These are phyloP conservation scores for Aeoliscus strigatus DNA, from an alignment of 2,797 vertebrate species.

Conservation along the genomic window DNA sequence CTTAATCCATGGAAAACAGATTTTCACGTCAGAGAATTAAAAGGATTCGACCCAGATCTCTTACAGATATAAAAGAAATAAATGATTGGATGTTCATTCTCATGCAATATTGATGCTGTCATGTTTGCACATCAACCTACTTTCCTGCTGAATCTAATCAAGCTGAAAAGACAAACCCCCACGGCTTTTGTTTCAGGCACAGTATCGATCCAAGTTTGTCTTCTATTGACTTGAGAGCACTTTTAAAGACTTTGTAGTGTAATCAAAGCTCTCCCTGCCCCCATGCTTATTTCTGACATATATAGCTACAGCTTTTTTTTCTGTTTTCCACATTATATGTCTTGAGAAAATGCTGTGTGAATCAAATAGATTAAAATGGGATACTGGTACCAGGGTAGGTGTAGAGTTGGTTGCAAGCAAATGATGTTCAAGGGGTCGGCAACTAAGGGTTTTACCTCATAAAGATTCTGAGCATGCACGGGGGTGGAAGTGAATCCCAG, in stretches of 20 bases:
- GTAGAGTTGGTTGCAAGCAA: conserved; percentile 27
- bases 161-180: conserved; percentile 45
- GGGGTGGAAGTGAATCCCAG: conserved; percentile 43
- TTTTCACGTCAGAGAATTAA: conserved; percentile 36
- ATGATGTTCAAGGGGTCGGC: conserved; percentile 22
- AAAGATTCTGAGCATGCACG: conserved; percentile 66
- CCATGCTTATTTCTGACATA: too few relatives aligned
- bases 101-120: conserved; percentile 70
- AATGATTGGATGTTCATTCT: conserved; percentile 48
- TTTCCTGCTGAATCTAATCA: conserved; percentile 63
- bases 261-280: conserved; percentile 40
- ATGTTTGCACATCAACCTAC: conserved; percentile 65
- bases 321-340: too few relatives aligned
- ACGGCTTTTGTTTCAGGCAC: conserved; percentile 40
- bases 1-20: conserved; percentile 23
- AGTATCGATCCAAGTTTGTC: conserved; percentile 47
- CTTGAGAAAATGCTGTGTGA: too few relatives aligned
- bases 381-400: conserved; percentile 21
- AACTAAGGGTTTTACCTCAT: conserved; percentile 44
- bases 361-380: conserved; percentile 43
- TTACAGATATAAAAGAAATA: conserved; percentile 53
- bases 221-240: conserved; percentile 37
- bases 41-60: conserved; percentile 61
- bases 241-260: conserved; percentile 46
- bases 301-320: too few relatives aligned